These are phyloP conservation scores for Ranitomeya imitator DNA, from an alignment of 2,113 vertebrate genomes.

Conservation along the genomic window DNA sequence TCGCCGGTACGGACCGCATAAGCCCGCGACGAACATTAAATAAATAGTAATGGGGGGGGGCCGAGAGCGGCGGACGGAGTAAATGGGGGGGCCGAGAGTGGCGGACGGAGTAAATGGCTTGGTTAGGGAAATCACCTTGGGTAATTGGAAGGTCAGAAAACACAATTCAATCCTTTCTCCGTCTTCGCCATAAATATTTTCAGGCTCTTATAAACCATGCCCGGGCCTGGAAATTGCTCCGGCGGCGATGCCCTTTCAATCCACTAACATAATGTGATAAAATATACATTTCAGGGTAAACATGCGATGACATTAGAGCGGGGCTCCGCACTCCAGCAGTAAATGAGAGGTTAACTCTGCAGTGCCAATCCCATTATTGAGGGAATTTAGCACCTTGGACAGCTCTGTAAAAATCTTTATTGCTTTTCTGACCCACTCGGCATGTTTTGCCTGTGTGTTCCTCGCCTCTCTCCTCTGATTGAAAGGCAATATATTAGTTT, in stretches of 20 bases:
- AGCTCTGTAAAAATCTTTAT: slow-evolving; percentile 99
- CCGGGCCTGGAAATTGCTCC: slow-evolving; percentile 82
- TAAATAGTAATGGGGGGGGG: slow-evolving; percentile 42
- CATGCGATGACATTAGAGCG: slow-evolving; percentile 83
- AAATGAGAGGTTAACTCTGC: slow-evolving; percentile 98
- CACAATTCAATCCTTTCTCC: slow-evolving; percentile 80
- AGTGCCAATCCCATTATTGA: slow-evolving; percentile 98
- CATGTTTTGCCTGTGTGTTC: slow-evolving; percentile 93
- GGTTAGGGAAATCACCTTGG: slow-evolving; percentile 60
- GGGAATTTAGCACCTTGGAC: slow-evolving; percentile 98
- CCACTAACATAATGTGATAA: slow-evolving; percentile 87
- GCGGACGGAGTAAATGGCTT: slow-evolving; percentile 23
- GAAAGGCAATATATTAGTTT: slow-evolving; percentile 98
- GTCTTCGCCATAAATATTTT: slow-evolving; percentile 79
- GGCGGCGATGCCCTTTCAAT: slow-evolving; percentile 81
- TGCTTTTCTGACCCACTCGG: slow-evolving; percentile 96
- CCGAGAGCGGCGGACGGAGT: slow-evolving; percentile 19
- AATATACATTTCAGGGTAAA: slow-evolving; percentile 86
- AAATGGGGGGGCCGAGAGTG: slow-evolving; percentile 26
- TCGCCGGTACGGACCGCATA: background rate
- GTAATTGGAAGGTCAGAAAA: slow-evolving; percentile 80
- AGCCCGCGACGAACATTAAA: background rate
- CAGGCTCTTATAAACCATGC: slow-evolving; percentile 77
- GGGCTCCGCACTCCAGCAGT: slow-evolving; percentile 90
- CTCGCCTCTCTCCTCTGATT: slow-evolving; percentile 94